Percentiles rank a stretch among this genome's conserved stretches.
Conservation (phyloP, 2,888 invertebrate genomes). For the Venustoraphidia nigricollis region DNA sequence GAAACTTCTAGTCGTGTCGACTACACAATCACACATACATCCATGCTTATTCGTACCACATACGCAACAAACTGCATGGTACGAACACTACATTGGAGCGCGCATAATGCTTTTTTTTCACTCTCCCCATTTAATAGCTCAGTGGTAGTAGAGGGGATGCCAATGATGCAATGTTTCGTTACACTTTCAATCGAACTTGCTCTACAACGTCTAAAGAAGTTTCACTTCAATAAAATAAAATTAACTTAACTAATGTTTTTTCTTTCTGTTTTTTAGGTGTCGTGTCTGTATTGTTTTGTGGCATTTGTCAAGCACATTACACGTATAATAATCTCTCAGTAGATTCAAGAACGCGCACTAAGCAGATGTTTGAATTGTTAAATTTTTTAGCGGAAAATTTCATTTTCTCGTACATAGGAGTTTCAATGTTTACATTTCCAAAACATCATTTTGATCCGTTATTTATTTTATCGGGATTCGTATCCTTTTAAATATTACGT, state of each 20-base stretch:
- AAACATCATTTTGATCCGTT: constrained; percentile 86
- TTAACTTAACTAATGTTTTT: not conserved
- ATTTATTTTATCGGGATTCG: constrained; percentile 86
- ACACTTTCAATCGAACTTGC: too few species aligned
- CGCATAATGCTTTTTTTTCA: too few species aligned
- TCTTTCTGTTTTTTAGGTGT: constrained; percentile 45
- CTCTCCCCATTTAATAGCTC: too few species aligned
- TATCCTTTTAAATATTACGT: constrained; percentile 48
- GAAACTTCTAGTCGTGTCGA: too few species aligned
- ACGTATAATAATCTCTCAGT: constrained; percentile 91
- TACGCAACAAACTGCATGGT: too few species aligned
- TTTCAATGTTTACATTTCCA: constrained; percentile 95
- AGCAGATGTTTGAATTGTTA: constrained; percentile 82
- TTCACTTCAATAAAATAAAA: not conserved
- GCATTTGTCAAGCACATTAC: constrained; percentile 98
- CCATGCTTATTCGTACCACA: too few species aligned
- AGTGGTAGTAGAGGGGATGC: too few species aligned
- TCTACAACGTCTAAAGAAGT: too few species aligned
- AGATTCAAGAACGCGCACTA: constrained; percentile 74
- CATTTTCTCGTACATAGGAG: constrained; percentile 96
- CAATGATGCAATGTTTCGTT: too few species aligned
- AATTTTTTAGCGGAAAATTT: constrained; percentile 97
- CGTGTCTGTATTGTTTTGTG: constrained; percentile 94
- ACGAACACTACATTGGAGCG: too few species aligned
- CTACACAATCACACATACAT: too few species aligned